Conservation (phyloP, 2,888 invertebrate genomes). For the Halictus quadricinctus region DNA sequence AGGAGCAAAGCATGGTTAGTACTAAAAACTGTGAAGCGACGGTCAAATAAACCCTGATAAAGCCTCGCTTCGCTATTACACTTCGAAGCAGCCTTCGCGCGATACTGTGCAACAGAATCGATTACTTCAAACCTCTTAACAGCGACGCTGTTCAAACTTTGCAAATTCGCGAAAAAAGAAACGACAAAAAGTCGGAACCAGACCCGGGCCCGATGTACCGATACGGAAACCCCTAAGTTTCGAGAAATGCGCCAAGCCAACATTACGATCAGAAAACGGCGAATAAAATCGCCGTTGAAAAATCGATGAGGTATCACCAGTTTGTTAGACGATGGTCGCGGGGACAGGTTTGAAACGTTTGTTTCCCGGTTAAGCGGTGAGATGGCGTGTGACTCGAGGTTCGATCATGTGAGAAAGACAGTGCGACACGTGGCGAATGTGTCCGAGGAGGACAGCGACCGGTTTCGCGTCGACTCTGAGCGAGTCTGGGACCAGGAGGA, state of each 20-base stretch:
- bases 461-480: conserved; percentile 11
- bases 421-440: neutral
- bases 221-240: neutral
- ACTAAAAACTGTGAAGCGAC: neutral
- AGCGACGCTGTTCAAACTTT: neutral
- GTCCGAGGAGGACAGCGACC: neutral
- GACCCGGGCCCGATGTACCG: neutral
- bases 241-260: neutral
- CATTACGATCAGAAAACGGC: neutral
- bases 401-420: conserved; percentile 49
- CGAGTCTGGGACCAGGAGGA: conserved; percentile 21
- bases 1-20: conserved; percentile 10
- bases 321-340: neutral
- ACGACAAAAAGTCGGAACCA: neutral
- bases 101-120: neutral
- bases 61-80: too few species aligned
- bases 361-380: conserved; percentile 14
- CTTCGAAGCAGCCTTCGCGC: neutral
- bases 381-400: conserved; percentile 50
- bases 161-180: neutral
- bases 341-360: neutral
- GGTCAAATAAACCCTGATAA: conserved; percentile 28
- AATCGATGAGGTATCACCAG: neutral
- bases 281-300: neutral
- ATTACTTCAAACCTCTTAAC: neutral